Conservation (phyloP, 2,888 invertebrate genomes). For the Scaptomyza flava region DNA sequence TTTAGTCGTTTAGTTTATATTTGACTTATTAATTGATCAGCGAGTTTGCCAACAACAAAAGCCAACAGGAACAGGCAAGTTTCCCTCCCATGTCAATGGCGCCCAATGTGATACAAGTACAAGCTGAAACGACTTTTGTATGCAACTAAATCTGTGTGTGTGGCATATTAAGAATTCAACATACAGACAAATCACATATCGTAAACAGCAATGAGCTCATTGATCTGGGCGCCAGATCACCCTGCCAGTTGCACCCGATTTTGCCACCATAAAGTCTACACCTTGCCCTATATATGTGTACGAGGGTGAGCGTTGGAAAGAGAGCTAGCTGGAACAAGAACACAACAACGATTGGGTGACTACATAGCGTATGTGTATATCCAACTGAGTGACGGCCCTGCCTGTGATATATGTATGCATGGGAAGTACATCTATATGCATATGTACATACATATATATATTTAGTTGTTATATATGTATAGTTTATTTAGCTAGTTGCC, state of each 20-base stretch:
- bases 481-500: constrained; percentile 34
- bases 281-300: constrained; percentile 52
- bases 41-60: constrained; percentile 40
- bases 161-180: constrained; percentile 18
- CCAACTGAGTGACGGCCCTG: constrained; percentile 52
- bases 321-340: constrained; percentile 36
- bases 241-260: constrained; percentile 20
- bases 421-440: constrained; percentile 5
- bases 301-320: constrained; percentile 11
- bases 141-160: constrained; percentile 27
- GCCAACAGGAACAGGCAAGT: constrained; percentile 23
- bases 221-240: constrained; percentile 45
- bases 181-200: constrained; percentile 24
- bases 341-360: constrained; percentile 5
- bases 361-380: constrained; percentile 1
- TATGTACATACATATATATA: constrained; percentile 1
- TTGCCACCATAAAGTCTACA: constrained; percentile 27
- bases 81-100: constrained; percentile 43
- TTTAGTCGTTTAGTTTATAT: constrained; percentile 42
- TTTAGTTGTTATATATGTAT: constrained; percentile 20
- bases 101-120: constrained; percentile 33
- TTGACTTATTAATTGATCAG: constrained; percentile 72
- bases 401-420: constrained; percentile 25
- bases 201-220: constrained; percentile 71
- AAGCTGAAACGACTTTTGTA: constrained; percentile 11